Conservation (phyloP, 2,113 vertebrate genomes). For the Todiramphus saurophagus region DNA sequence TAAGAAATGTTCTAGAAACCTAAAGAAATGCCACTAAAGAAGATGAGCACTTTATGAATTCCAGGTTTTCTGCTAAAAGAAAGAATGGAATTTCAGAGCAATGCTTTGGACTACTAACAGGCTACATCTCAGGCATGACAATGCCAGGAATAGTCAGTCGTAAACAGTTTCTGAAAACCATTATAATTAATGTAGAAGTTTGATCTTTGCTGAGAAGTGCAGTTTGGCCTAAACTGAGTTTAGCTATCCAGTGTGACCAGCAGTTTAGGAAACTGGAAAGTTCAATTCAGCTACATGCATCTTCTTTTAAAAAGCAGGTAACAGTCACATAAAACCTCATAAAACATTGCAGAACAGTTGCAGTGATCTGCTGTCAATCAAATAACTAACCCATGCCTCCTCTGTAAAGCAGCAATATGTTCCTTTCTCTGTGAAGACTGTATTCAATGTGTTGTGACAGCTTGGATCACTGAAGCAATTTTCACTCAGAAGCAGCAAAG, state of each 20-base stretch:
- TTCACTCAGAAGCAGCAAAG: conserved; percentile 30
- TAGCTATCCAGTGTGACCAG: not conserved
- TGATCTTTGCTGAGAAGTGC: not conserved
- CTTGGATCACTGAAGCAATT: conserved; percentile 32
- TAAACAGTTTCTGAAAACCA: not conserved
- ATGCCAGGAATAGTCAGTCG: not conserved
- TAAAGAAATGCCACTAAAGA: not conserved
- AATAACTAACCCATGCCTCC: not conserved
- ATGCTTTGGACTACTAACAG: not conserved
- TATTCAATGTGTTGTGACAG: conserved; percentile 45
- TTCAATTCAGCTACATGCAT: not conserved
- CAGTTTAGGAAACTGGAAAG: not conserved
- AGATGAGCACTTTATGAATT: not conserved
- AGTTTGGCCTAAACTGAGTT: not conserved
- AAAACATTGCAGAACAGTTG: not conserved
- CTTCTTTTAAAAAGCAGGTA: not conserved
- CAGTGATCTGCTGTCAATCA: not conserved
- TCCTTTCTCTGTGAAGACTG: conserved; percentile 30
- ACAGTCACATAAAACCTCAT: not conserved
- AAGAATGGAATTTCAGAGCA: not conserved
- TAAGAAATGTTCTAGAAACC: not conserved
- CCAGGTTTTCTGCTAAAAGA: not conserved
- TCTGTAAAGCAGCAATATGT: not conserved
- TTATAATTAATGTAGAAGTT: not conserved
- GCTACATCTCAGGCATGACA: not conserved